phyloP scores from a whole-genome alignment of 2,113 vertebrate genomes.

The Triplophysa dalaica region DNA sequence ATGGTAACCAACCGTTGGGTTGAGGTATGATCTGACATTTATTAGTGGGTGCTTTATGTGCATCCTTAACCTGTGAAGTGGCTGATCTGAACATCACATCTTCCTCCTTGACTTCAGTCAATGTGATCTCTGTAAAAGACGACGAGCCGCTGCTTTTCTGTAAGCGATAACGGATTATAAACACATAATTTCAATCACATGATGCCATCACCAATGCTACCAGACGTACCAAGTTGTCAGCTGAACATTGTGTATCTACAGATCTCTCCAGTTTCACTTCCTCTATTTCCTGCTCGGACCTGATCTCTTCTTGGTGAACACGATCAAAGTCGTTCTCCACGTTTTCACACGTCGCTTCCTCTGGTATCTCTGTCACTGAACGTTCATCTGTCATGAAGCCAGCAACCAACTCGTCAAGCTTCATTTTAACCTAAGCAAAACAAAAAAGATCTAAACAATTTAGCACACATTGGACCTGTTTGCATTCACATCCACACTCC shows the following conservation, averaged over 20 bases:
- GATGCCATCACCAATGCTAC: neutral
- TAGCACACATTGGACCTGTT: no score
- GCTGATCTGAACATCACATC: constrained; percentile 78
- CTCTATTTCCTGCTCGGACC: constrained; percentile 63
- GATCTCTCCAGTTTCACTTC: constrained; percentile 61
- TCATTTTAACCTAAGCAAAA: constrained; percentile 47
- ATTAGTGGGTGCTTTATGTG: neutral
- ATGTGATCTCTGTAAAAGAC: constrained; percentile 71
- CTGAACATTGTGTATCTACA: constrained; percentile 62
- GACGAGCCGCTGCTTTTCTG: constrained; percentile 67
- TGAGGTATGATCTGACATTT: no score
- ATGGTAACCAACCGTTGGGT: no score
- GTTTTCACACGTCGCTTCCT: constrained; percentile 50
- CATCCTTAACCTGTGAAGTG: constrained; percentile 70
- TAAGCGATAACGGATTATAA: neutral
- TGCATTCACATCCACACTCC: no score
- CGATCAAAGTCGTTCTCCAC: neutral
- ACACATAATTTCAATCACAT: neutral
- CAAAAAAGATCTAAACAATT: no score
- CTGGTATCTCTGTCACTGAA: constrained; percentile 25
- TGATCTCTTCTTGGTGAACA: constrained; percentile 27
- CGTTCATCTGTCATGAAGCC: constrained; percentile 49
- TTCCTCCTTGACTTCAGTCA: constrained; percentile 76
- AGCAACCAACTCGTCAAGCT: constrained; percentile 50
- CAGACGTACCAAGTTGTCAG: constrained; percentile 70